Conservation (phyloP, 2,113 vertebrate genomes). For the Aviceda subcristata region DNA sequence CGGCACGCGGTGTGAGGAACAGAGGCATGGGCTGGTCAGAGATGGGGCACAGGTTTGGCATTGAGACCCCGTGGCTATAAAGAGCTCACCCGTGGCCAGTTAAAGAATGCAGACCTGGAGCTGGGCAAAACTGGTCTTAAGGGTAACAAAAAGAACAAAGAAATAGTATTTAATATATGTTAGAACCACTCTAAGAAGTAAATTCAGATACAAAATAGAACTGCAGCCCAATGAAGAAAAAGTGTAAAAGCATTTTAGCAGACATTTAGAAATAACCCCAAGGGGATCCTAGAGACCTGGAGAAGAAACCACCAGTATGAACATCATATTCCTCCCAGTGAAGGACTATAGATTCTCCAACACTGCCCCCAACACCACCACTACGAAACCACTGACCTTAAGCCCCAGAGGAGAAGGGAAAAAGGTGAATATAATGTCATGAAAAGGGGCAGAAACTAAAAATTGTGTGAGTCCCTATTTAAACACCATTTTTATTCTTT, state of each 20-base stretch:
- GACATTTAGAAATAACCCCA: neutral
- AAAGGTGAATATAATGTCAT: neutral
- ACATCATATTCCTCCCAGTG: neutral
- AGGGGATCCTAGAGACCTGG: neutral
- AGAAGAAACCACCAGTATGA: neutral
- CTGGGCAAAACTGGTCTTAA: neutral
- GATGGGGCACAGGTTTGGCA: neutral
- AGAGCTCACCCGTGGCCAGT: neutral
- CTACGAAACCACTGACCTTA: neutral
- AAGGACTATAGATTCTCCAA: neutral
- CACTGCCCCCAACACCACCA: neutral
- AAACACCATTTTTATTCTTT: neutral
- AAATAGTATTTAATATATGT: neutral
- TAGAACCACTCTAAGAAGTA: neutral
- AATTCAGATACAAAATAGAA: neutral
- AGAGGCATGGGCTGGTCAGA: neutral
- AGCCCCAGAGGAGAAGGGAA: neutral
- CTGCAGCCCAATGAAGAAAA: neutral
- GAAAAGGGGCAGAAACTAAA: neutral
- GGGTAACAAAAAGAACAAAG: neutral
- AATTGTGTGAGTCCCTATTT: neutral
- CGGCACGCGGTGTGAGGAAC: neutral
- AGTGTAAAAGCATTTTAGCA: neutral
- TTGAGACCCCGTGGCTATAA: fast-evolving
- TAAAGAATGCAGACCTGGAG: neutral